Conservation (phyloP, 2,888 invertebrate genomes). For the Tetanocera ferruginea region DNA sequence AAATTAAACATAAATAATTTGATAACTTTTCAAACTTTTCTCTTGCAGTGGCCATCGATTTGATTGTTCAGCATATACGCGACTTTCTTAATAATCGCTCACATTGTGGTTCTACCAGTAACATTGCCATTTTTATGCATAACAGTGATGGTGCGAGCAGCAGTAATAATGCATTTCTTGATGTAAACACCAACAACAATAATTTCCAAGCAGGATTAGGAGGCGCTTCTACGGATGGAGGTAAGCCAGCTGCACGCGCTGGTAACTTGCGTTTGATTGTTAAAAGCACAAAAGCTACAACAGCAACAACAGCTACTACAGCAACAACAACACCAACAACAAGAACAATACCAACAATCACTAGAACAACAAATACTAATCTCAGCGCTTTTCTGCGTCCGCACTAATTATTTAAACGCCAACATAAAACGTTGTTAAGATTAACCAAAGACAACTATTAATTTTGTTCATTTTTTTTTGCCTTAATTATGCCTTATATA, state of each 20-base stretch:
- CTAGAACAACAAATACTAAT: slow-evolving; percentile 33
- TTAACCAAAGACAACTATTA: not conserved
- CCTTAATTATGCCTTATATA: not conserved
- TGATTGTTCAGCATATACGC: slow-evolving; percentile 97
- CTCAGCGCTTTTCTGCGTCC: slow-evolving; percentile 47
- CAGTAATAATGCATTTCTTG: slow-evolving; percentile 48
- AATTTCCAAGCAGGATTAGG: not conserved
- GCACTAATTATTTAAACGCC: slow-evolving; percentile 51
- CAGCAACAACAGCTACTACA: not conserved
- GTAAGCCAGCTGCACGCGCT: slow-evolving; percentile 14
- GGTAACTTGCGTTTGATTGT: slow-evolving; percentile 2
- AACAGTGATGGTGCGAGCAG: slow-evolving; percentile 44
- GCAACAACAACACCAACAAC: not conserved
- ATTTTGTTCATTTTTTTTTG: too few relatives aligned
- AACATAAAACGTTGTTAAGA: not conserved
- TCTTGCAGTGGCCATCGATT: slow-evolving; percentile 92
- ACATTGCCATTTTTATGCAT: slow-evolving; percentile 61
- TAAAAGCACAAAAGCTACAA: not conserved
- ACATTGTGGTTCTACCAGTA: slow-evolving; percentile 60
- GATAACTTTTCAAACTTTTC: not conserved
- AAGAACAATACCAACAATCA: not conserved
- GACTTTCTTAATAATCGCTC: slow-evolving; percentile 82
- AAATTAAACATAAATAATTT: not conserved
- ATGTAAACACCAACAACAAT: slow-evolving; percentile 37
- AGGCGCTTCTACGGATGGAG: not conserved